Conservation (phyloP, 1,140 invertebrate species). For the Liolophura sinensis region DNA sequence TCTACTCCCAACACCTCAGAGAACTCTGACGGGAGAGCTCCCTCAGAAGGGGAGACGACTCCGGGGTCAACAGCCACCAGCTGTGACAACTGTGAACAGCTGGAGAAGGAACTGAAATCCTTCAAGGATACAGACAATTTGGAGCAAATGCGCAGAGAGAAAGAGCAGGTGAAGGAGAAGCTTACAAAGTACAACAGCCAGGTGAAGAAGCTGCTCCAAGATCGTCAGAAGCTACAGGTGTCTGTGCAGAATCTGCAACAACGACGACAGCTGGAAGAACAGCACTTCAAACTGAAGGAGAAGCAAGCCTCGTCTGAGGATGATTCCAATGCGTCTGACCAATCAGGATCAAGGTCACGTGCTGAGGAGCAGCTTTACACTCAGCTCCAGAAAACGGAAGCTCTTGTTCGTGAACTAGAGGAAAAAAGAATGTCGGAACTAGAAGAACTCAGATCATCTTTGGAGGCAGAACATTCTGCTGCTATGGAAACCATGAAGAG, state of each 20-base stretch:
- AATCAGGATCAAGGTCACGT: background rate
- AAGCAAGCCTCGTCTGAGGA: constrained; percentile 8
- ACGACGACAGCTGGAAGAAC: constrained; percentile 9
- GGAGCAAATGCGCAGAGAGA: constrained; percentile 12
- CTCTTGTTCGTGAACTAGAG: constrained; percentile 11
- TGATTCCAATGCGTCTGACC: constrained; percentile 1
- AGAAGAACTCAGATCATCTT: constrained; percentile 20
- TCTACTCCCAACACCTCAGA: too few species aligned
- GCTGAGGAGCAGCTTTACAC: constrained; percentile 16
- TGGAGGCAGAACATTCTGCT: constrained; percentile 21
- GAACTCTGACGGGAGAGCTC: too few species aligned
- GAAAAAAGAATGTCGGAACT: constrained; percentile 20
- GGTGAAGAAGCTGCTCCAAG: constrained; percentile 17
- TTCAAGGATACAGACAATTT: constrained; percentile 16
- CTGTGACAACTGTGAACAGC: too few species aligned
- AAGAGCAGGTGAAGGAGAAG: constrained; percentile 14
- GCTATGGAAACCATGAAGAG: constrained; percentile 33
- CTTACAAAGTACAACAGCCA: constrained; percentile 10
- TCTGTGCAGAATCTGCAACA: too few species aligned
- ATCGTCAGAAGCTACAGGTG: constrained; percentile 12
- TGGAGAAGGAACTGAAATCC: background rate
- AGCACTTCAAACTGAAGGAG: constrained; percentile 11
- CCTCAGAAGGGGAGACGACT: too few species aligned
- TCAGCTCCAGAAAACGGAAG: constrained; percentile 16
- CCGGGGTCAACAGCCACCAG: too few species aligned